Evolutionary conservation across 2,888 invertebrate genomes (phyloP).

Genomic region (Xestia xanthographa): DNA sequence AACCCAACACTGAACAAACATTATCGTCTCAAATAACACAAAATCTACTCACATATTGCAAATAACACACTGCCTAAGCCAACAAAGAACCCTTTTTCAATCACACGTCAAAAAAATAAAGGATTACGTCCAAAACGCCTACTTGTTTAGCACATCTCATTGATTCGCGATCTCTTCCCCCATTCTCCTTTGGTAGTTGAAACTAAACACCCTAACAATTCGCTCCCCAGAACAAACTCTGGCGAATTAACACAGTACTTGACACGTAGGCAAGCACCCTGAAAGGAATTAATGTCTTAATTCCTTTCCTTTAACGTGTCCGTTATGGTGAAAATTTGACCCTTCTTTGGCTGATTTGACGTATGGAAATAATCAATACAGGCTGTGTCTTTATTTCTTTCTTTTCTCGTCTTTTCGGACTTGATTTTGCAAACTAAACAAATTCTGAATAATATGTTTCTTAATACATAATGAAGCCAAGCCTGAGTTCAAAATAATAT

Average conservation of each 20-base stretch:
- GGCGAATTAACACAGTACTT: slow-evolving; percentile 75
- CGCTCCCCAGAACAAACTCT: slow-evolving; percentile 66
- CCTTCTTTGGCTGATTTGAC: neutral
- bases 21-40: neutral
- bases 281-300: neutral
- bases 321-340: slow-evolving; percentile 6
- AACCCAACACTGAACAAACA: neutral
- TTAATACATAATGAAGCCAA: too few relatives aligned
- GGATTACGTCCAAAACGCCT: slow-evolving; percentile 53
- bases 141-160: slow-evolving; percentile 54
- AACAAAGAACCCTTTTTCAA: slow-evolving; percentile 49
- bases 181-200: slow-evolving; percentile 43
- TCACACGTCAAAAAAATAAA: slow-evolving; percentile 57
- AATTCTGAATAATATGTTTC: too few relatives aligned
- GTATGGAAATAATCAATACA: neutral
- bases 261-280: slow-evolving; percentile 66
- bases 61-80: neutral
- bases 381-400: neutral
- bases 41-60: slow-evolving; percentile 10
- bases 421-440: too few relatives aligned
- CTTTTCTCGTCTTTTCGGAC: neutral
- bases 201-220: slow-evolving; percentile 52
- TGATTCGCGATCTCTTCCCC: slow-evolving; percentile 49
- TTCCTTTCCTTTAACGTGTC: too few relatives aligned
- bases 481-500: neutral